Evolutionary conservation across 2,797 vertebrate genomes (phyloP), one percentile per base, ranked within the genome.

Genomic region (Phylloscopus collybita): DNA sequence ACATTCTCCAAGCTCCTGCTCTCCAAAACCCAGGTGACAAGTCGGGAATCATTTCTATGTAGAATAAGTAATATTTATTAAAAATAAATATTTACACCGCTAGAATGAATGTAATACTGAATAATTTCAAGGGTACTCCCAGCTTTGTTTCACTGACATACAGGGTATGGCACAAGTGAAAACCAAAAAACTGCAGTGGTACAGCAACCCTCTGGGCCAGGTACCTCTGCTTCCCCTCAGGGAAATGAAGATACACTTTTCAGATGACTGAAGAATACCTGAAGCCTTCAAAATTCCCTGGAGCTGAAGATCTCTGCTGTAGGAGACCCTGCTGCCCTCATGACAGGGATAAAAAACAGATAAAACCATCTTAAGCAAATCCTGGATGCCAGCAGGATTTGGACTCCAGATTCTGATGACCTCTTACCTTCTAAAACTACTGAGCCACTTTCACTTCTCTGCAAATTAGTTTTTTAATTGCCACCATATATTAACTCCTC

Each of bases 161-260:
- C 0, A 32, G 16, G 40, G 42, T 16, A 32, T 2, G 0, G 1
- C 69, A 32, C 12, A 64, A 53, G 0, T n/a, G 66, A 60, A 73
- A 91, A 23, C 7, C 6, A n/a, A 81, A 75, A 81, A 9, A 13
- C 19, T 44, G 61, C 38, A 80, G n/a, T 2, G 21, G 27, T 4
- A 59, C 30, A 56, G 29, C 4, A 29, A 62, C 11, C 14, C 15
- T 64, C 47, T 23, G 34, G 26, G 25, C 21, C 34, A 56, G 38
- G 38, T 50, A 36, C 13, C 20, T 70, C 56, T 40, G 27, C 60
- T 32, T 73, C n/a, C 21, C 30, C 29, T 21, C 22, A 57, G 15
- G 25, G 22, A 25, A 50, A 61, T 1, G 6, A 9, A 80, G 16
- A 65, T 14, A 44, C 16, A n/a, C 11, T 75, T 76, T 22, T 17